These are phyloP conservation scores for Pocillopora grandis DNA, from an alignment of 92 coral and sea anemone genomes.

Conservation along the genomic window DNA sequence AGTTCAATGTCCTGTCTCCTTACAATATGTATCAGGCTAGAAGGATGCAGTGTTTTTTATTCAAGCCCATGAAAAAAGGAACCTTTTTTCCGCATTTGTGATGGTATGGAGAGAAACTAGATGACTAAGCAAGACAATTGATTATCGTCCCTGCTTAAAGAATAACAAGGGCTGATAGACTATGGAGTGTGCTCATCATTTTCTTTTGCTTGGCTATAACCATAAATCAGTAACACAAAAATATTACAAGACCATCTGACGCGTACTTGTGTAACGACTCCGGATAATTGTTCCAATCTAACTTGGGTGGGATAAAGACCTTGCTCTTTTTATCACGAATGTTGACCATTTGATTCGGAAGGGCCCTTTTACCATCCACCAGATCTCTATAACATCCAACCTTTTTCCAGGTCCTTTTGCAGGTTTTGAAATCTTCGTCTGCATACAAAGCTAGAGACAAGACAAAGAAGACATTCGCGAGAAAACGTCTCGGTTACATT, in stretches of 20 bases:
- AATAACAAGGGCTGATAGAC: no score
- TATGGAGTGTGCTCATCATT: background rate
- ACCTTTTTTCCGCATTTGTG: no score
- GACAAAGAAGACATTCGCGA: background rate
- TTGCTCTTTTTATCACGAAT: conserved; percentile 16
- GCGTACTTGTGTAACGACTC: conserved; percentile 28
- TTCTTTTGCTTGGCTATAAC: background rate
- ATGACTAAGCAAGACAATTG: no score
- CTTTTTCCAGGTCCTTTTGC: conserved; percentile 20
- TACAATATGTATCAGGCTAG: no score
- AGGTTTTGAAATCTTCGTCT: background rate
- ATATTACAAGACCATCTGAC: background rate
- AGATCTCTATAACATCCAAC: conserved; percentile 34
- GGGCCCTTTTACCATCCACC: conserved; percentile 6
- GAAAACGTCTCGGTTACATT: no score
- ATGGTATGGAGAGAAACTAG: no score
- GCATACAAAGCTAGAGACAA: background rate
- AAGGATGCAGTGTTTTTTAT: no score
- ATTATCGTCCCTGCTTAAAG: no score
- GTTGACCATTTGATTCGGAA: conserved; percentile 22
- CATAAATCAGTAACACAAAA: background rate
- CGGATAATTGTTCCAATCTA: conserved; percentile 5
- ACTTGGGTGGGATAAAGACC: background rate
- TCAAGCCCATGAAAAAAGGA: no score
- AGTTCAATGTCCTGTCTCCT: no score